Percentiles rank a stretch among this genome's conserved stretches.
phyloP scores from a whole-genome alignment of 2,888 invertebrate species.

The Phasia obesa region DNA sequence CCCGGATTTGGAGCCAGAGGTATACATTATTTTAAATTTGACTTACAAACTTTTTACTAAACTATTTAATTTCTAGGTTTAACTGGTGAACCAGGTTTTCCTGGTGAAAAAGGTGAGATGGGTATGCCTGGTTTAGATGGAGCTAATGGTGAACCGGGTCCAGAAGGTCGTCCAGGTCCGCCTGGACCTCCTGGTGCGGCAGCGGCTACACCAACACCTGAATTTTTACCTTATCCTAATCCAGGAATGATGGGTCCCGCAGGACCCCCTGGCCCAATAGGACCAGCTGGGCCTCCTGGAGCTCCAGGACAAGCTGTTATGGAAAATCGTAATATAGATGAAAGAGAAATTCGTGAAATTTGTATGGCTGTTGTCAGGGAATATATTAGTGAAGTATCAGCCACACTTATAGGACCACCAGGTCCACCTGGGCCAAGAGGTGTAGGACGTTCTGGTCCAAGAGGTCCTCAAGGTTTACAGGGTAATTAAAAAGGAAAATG shows the following conservation, averaged over 20 bases:
- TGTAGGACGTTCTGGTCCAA: constrained; percentile 87
- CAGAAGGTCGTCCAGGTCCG: constrained; percentile 81
- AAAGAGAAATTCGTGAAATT: constrained; percentile 89
- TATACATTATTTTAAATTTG: constrained; percentile 3
- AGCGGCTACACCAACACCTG: background rate
- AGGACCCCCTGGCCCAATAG: constrained; percentile 84
- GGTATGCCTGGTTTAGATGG: constrained; percentile 75
- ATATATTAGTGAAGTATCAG: constrained; percentile 88
- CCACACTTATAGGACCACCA: constrained; percentile 85
- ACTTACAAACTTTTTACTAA: background rate
- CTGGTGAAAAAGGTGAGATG: constrained; percentile 70
- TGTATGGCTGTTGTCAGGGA: constrained; percentile 91
- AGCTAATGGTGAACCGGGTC: constrained; percentile 62
- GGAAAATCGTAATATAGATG: constrained; percentile 75
- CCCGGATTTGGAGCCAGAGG: constrained; percentile 55
- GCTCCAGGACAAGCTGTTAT: constrained; percentile 83
- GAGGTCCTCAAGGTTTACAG: constrained; percentile 84
- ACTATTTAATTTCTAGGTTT: constrained; percentile 80
- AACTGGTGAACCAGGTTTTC: constrained; percentile 83
- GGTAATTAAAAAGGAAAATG: constrained; percentile 83
- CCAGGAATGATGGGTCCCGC: constrained; percentile 79
- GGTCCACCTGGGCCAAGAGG: constrained; percentile 87
- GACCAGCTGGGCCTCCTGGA: constrained; percentile 81
- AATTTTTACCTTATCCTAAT: background rate
- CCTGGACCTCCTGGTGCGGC: constrained; percentile 79